These are phyloP conservation scores for Tarsius wallacei DNA, from an alignment of 2,797 vertebrate species.

Conservation along the genomic window DNA sequence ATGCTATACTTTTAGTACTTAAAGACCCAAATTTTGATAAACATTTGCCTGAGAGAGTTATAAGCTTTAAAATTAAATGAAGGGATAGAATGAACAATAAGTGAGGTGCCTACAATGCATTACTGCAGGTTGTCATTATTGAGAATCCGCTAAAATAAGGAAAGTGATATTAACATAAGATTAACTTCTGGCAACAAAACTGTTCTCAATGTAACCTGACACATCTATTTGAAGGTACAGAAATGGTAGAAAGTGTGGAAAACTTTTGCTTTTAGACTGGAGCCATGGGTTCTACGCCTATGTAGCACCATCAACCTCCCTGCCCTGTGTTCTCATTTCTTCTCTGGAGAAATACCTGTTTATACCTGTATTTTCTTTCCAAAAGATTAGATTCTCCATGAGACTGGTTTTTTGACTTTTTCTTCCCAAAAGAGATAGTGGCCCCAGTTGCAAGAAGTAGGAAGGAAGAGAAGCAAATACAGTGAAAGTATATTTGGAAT, in stretches of 20 bases:
- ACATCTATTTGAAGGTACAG: not conserved
- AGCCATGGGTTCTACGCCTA: not conserved
- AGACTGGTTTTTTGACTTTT: not conserved
- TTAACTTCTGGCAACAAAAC: not conserved
- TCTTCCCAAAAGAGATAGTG: not conserved
- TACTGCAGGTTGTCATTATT: not conserved
- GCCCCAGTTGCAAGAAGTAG: not conserved
- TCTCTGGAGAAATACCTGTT: not conserved
- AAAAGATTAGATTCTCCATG: not conserved
- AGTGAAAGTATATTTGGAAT: not conserved
- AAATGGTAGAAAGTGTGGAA: not conserved
- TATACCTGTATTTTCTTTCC: not conserved
- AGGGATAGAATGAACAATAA: not conserved
- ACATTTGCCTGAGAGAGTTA: not conserved
- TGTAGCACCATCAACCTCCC: not conserved
- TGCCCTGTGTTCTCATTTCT: not conserved
- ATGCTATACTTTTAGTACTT: conserved; percentile 58
- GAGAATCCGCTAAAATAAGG: not conserved
- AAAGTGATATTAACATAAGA: not conserved
- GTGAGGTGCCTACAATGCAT: not conserved
- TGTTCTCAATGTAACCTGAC: not conserved
- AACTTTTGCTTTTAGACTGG: not conserved
- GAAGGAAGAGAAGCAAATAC: not conserved
- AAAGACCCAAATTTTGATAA: conserved; percentile 28
- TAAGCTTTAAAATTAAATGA: conserved; percentile 44